These are phyloP conservation scores for Anastrepha ludens DNA, from an alignment of 1,140 invertebrate species.

Conservation along the genomic window DNA sequence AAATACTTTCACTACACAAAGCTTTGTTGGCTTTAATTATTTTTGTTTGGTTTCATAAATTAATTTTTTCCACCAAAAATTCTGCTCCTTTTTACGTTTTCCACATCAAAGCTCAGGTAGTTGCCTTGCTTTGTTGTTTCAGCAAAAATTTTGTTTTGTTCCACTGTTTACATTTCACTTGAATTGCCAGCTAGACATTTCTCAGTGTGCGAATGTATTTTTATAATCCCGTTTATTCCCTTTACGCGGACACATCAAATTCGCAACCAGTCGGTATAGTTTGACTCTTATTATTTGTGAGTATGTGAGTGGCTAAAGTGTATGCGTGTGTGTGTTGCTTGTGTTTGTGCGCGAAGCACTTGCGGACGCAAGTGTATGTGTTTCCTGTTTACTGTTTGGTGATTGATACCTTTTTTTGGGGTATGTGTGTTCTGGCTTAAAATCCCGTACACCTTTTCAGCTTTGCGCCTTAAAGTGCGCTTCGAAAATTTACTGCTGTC, in stretches of 20 bases:
- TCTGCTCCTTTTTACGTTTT: too few species aligned
- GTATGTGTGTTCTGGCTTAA: not conserved
- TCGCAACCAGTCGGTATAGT: not conserved
- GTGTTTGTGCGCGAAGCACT: not conserved
- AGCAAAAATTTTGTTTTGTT: not conserved
- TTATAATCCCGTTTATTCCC: not conserved
- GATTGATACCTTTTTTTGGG: not conserved
- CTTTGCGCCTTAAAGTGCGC: constrained; percentile 36
- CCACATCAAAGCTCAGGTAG: too few species aligned
- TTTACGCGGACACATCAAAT: not conserved
- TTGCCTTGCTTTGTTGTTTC: not conserved
- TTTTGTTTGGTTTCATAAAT: not conserved
- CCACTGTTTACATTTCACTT: constrained; percentile 1
- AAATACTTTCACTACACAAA: not conserved
- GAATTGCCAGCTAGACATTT: not conserved
- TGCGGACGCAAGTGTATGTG: not conserved
- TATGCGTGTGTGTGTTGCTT: not conserved
- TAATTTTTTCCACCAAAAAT: not conserved
- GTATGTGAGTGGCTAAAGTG: not conserved
- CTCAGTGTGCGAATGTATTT: not conserved
- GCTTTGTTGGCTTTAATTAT: too few species aligned
- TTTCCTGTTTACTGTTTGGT: not conserved
- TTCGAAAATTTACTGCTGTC: not conserved
- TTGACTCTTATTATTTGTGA: not conserved
- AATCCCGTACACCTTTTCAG: not conserved